Conservation (phyloP, 2,113 vertebrate species). For the Notiomystis cincta region DNA sequence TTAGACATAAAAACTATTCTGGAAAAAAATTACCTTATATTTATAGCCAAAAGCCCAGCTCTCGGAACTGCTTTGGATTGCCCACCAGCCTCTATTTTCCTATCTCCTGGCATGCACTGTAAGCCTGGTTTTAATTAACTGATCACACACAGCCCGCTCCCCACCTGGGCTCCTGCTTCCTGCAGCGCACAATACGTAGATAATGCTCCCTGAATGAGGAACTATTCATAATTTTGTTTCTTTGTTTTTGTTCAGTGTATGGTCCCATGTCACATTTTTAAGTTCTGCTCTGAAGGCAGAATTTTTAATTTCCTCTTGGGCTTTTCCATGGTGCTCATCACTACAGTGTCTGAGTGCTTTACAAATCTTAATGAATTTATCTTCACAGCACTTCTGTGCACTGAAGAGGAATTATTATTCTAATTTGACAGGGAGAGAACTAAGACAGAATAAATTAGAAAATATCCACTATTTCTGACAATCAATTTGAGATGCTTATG, state of each 20-base stretch:
- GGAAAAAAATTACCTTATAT: not conserved
- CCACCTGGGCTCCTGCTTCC: not conserved
- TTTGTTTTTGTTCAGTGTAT: not conserved
- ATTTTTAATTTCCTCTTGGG: not conserved
- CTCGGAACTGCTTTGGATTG: not conserved
- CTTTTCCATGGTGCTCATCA: not conserved
- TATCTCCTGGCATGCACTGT: not conserved
- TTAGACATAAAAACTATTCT: not conserved
- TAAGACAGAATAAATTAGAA: constrained; percentile 22
- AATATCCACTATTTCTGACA: not conserved
- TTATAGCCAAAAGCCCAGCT: not conserved
- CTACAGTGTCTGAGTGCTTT: not conserved
- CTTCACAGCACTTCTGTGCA: not conserved
- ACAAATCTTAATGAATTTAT: constrained; percentile 18
- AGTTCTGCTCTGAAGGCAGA: not conserved
- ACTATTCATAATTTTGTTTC: not conserved
- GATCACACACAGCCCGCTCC: accelerated
- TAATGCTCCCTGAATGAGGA: not conserved
- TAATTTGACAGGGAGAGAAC: not conserved
- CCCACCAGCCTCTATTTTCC: not conserved
- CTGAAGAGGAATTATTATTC: constrained; percentile 29
- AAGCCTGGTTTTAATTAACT: not conserved
- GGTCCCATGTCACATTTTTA: not conserved
- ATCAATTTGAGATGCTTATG: not conserved
- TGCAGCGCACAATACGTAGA: not conserved